phyloP scores from a whole-genome alignment of 1,140 invertebrate species.

The Aricia agestis region DNA sequence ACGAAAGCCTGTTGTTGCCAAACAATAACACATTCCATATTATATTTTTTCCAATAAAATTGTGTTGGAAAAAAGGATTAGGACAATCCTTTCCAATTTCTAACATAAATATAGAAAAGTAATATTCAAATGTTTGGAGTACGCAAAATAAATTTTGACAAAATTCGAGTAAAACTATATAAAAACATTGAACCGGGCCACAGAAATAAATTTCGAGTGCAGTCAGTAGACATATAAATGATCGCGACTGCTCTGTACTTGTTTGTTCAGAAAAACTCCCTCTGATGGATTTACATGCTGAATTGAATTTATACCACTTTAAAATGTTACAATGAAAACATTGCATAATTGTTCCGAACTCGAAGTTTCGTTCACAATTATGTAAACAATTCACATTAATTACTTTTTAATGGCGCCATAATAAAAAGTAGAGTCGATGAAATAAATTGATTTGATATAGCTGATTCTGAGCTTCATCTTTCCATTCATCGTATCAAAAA shows the following conservation, averaged over 20 bases:
- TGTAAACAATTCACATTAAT: not conserved
- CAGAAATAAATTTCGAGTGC: slow-evolving; percentile 26
- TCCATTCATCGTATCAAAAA: too few species aligned
- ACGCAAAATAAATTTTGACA: not conserved
- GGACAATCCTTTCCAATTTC: too few species aligned
- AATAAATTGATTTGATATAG: not conserved
- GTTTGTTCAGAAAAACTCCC: slow-evolving; percentile 26
- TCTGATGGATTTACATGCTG: slow-evolving; percentile 31
- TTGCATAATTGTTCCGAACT: slow-evolving; percentile 18
- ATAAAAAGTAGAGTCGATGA: not conserved
- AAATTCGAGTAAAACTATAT: slow-evolving; percentile 15
- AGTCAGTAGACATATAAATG: slow-evolving; percentile 22
- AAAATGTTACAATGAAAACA: slow-evolving; percentile 23
- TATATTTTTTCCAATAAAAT: too few species aligned
- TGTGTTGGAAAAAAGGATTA: too few species aligned
- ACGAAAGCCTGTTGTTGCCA: too few species aligned
- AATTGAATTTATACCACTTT: slow-evolving; percentile 29
- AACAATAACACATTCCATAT: too few species aligned
- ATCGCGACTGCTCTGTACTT: slow-evolving; percentile 21
- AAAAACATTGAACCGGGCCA: slow-evolving; percentile 24
- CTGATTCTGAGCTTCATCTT: not conserved
- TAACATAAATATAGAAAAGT: not conserved
- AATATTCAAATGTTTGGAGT: not conserved
- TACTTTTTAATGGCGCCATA: not conserved
- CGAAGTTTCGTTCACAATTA: slow-evolving; percentile 4